Conservation (phyloP, 2,113 vertebrate species). For the Anhinga rufa region DNA sequence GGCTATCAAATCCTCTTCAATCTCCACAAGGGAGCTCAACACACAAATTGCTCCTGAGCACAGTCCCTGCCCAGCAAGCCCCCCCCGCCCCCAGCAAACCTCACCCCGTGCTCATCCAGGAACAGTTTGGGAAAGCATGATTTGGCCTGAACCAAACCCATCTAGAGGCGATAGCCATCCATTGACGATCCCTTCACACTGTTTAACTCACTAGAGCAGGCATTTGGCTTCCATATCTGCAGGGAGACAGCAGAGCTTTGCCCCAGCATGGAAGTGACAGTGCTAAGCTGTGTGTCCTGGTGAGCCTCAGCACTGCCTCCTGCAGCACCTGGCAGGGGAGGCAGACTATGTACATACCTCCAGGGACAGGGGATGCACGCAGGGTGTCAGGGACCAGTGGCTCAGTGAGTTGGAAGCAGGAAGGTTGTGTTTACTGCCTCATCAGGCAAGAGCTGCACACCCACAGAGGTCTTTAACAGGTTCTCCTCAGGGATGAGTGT, state of each 20-base stretch:
- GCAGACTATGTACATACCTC: rapidly evolving
- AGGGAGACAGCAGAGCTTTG: background rate
- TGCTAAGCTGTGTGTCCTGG: background rate
- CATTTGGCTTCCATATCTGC: background rate
- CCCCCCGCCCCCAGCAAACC: background rate
- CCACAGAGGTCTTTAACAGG: background rate
- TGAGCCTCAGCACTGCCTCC: background rate
- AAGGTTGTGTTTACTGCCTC: background rate
- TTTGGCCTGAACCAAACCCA: background rate
- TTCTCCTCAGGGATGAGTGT: background rate
- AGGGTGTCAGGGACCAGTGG: rapidly evolving
- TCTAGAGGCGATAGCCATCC: background rate
- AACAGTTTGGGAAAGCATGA: background rate
- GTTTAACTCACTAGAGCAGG: background rate
- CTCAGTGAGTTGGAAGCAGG: background rate
- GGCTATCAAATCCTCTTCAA: background rate
- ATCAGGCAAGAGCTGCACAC: background rate
- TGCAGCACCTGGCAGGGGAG: background rate
- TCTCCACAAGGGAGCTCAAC: background rate
- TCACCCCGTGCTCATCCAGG: background rate
- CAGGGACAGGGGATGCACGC: background rate
- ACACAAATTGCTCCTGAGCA: background rate
- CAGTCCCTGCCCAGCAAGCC: background rate
- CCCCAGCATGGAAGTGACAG: background rate
- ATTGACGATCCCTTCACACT: background rate